phyloP scores from a whole-genome alignment of 2,797 vertebrate genomes.

The Benthosema pterotum region DNA sequence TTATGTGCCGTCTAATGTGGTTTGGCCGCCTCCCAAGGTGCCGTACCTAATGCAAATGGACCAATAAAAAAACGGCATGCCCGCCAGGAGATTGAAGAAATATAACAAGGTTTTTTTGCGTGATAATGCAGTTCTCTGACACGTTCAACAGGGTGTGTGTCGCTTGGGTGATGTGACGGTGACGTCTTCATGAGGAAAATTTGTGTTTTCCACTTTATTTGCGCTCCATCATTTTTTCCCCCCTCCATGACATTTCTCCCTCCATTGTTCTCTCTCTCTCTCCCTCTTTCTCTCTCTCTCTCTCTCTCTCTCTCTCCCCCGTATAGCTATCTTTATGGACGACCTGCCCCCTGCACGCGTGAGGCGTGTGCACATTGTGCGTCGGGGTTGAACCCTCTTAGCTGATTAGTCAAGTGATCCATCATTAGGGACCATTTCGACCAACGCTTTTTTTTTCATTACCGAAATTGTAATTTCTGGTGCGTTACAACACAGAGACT shows the following conservation, averaged over 20 bases:
- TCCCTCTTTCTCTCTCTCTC: neutral
- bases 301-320: conserved; percentile 5
- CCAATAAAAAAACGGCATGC: conserved; percentile 38
- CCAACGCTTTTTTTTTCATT: neutral
- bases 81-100: conserved; percentile 31
- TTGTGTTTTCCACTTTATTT: conserved; percentile 19
- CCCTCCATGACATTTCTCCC: neutral
- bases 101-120: conserved; percentile 35
- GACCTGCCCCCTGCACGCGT: neutral
- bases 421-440: neutral
- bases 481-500: neutral
- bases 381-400: neutral
- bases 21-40: conserved; percentile 42
- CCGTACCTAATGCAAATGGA: conserved; percentile 48
- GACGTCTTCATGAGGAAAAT: conserved; percentile 34
- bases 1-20: conserved; percentile 48
- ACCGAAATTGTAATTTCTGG: conserved; percentile 3
- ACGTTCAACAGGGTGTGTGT: neutral
- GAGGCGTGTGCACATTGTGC: neutral
- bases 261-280: neutral
- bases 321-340: neutral
- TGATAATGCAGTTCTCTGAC: conserved; percentile 18
- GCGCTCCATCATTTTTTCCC: conserved; percentile 27
- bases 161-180: conserved; percentile 1
- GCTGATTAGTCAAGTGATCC: conserved; percentile 2